Conservation (phyloP, 2,888 invertebrate genomes). For the Zonitis immaculata region DNA sequence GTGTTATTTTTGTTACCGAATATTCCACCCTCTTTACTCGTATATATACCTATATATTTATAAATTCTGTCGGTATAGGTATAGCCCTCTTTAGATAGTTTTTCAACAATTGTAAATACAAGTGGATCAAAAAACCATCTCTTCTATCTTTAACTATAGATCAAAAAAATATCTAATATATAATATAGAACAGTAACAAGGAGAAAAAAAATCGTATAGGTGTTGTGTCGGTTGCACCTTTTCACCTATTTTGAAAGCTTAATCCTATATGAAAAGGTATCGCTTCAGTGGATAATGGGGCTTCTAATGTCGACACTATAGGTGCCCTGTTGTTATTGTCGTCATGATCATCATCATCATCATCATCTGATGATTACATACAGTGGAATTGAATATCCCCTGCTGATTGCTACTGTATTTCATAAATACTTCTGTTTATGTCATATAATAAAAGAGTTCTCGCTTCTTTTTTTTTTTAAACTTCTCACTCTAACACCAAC, state of each 20-base stretch:
- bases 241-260: conserved; percentile 5
- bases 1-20: neutral
- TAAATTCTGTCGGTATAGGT: neutral
- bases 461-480: no score
- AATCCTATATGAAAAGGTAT: conserved; percentile 23
- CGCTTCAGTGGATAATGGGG: conserved; percentile 42
- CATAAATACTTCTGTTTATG: conserved; percentile 16
- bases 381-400: conserved; percentile 21
- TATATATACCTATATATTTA: no score
- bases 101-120: neutral
- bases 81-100: neutral
- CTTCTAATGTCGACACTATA: conserved; percentile 43
- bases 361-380: conserved; percentile 15
- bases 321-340: conserved; percentile 25
- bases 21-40: neutral
- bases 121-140: neutral
- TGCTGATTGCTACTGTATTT: conserved; percentile 17
- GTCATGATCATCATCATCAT: neutral
- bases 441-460: conserved; percentile 4
- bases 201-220: conserved; percentile 18
- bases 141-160: neutral
- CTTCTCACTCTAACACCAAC: conserved; percentile 1
- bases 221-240: conserved; percentile 28
- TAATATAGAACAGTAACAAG: neutral
- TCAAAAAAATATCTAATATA: neutral